phyloP scores from a whole-genome alignment of 1,140 invertebrate genomes.

The Aphis gossypii region DNA sequence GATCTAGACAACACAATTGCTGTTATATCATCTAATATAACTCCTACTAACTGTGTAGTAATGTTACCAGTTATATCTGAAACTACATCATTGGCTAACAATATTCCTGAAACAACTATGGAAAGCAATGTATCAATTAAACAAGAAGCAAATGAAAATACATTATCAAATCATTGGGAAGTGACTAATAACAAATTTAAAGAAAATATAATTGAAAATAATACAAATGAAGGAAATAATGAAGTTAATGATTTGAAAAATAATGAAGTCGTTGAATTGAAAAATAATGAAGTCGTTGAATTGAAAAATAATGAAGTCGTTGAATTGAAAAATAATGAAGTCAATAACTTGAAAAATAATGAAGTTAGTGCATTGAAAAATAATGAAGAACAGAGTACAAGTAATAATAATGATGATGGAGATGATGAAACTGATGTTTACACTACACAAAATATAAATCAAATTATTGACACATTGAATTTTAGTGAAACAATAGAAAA shows the following conservation, averaged over 20 bases:
- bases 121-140: background rate
- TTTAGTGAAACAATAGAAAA: background rate
- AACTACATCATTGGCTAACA: background rate
- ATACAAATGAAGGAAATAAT: background rate
- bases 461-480: background rate
- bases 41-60: background rate
- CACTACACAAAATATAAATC: background rate
- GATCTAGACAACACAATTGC: background rate
- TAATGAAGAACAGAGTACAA: background rate
- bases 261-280: background rate
- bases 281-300: background rate
- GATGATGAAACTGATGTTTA: background rate
- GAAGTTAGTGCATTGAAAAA: background rate
- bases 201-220: background rate
- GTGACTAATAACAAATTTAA: background rate
- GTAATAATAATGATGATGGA: background rate
- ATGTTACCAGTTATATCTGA: constrained; percentile 6
- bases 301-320: background rate
- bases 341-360: background rate
- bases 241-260: background rate
- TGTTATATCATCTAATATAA: background rate
- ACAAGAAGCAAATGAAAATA: background rate
- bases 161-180: background rate
- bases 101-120: background rate
- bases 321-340: background rate